Evolutionary conservation across 64 coral and sea anemone genomes (phyloP), one percentile per base, ranked within the genome.

Genomic region (Pachyseris speciosa): DNA sequence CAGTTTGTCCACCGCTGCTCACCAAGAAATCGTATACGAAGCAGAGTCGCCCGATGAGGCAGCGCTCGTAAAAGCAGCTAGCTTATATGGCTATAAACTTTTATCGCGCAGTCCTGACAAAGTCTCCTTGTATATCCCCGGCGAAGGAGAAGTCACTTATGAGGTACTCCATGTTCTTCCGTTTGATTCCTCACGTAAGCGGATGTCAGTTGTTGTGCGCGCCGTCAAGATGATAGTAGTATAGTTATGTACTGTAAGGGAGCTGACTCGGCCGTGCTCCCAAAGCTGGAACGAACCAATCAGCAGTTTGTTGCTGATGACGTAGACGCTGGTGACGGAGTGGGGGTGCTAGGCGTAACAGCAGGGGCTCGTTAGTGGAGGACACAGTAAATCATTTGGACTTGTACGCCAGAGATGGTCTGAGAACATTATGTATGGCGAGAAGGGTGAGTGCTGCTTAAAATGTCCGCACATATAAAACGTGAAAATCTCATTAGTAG

Each of bases 161-260:
- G 77, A 95, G 61, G 83, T 99, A 41, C 91, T 99, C n/a, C 93
- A 99, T 55, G 88, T 99, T 39, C 74, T 99, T 2, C 72, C 81
- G 16, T 99, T 99, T 47, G 97, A 99, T 67, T 99, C 97, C 16
- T 52, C 89, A 70, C 97, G 97, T 20, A 99, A 99, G 80, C 92
- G 97, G 67, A 99, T 99, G 97, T 99, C 97, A 37, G 86, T 99
- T 17, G 87, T 99, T 7, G 97, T 99, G 7, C 97, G n/a, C n/a
- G 97, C 37, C 90, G 94, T 29, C 48, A 74, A 4, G 66, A 47
- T 74, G 75, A 79, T 64, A 91, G 90, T 51, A 83, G 63, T 27
- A 95, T 95, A 20, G 36, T 99, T 17, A 61, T 99, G 80, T 99
- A 99, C 58, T 99, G 97, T 69, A 99, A 99, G 43, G 97, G 97